Percentiles rank a stretch among this genome's conserved stretches.
Evolutionary conservation across 2,113 vertebrate species (phyloP).

Genomic region (Rutilus rutilus): DNA sequence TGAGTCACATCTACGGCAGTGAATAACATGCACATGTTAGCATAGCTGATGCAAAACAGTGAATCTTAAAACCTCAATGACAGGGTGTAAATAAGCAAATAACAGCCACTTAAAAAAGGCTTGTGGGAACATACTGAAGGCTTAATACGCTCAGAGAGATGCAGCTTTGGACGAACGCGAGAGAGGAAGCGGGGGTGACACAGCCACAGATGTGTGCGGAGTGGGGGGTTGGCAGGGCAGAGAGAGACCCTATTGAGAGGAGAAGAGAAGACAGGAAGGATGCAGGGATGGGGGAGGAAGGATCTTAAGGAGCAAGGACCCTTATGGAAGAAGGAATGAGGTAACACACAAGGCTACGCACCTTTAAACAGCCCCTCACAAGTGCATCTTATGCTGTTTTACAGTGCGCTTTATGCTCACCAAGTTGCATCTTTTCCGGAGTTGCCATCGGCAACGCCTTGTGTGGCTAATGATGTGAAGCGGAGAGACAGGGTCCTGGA

Average conservation of each 20-base stretch:
- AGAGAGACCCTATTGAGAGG: slow-evolving; percentile 46
- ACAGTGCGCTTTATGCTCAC: not conserved
- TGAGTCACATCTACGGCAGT: slow-evolving; percentile 52
- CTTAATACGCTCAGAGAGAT: slow-evolving; percentile 25
- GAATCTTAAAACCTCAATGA: not conserved
- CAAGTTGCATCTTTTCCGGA: not conserved
- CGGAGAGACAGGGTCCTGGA: not conserved
- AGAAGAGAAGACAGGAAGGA: slow-evolving; percentile 38
- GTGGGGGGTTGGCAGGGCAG: slow-evolving; percentile 51
- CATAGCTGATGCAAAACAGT: slow-evolving; percentile 49
- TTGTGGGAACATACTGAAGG: not conserved
- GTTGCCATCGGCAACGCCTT: slow-evolving; percentile 42
- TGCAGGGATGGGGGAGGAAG: slow-evolving; percentile 16
- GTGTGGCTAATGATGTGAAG: slow-evolving; percentile 37
- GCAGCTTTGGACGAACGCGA: slow-evolving; percentile 50
- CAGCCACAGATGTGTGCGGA: slow-evolving; percentile 45
- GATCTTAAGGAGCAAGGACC: slow-evolving; percentile 5
- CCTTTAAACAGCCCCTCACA: slow-evolving; percentile 22
- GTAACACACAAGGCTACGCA: not conserved
- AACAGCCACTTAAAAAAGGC: slow-evolving; percentile 10
- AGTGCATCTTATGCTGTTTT: not conserved
- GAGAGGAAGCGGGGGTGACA: slow-evolving; percentile 16
- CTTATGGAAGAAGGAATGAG: not conserved
- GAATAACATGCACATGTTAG: slow-evolving; percentile 56
- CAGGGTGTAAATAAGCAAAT: slow-evolving; percentile 2